Conservation (phyloP, 2,113 vertebrate genomes). For the Solenodon paradoxus region DNA sequence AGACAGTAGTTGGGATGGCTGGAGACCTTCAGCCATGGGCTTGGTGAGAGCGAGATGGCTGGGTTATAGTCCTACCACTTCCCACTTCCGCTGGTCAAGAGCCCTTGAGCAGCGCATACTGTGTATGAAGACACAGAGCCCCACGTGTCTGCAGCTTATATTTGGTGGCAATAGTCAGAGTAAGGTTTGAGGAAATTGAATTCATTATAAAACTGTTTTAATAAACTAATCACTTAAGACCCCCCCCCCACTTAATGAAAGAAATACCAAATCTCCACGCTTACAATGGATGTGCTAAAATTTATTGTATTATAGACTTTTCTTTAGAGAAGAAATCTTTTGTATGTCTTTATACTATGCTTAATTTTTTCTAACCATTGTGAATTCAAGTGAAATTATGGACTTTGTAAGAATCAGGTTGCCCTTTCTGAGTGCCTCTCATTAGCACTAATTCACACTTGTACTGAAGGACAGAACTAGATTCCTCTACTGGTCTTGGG, state of each 20-base stretch:
- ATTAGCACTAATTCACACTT: neutral
- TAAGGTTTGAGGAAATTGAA: neutral
- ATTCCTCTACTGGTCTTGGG: neutral
- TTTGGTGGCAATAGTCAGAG: neutral
- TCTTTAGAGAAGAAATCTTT: neutral
- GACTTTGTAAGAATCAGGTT: neutral
- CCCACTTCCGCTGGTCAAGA: neutral
- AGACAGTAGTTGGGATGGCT: neutral
- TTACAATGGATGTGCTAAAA: neutral
- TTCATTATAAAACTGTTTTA: neutral
- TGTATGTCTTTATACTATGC: neutral
- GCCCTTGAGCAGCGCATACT: neutral
- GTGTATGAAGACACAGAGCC: rapidly evolving
- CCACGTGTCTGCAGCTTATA: rapidly evolving
- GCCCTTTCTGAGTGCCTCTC: neutral
- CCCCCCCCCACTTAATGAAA: neutral
- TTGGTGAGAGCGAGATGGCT: neutral
- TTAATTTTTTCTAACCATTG: neutral
- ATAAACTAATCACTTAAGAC: neutral
- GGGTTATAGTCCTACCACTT: neutral
- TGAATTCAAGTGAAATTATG: neutral
- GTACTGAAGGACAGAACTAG: neutral
- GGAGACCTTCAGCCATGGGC: neutral
- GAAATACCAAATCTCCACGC: neutral
- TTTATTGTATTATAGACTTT: neutral